These are phyloP conservation scores for Camponotus vicinus DNA, from an alignment of 1,140 invertebrate genomes.

Conservation along the genomic window DNA sequence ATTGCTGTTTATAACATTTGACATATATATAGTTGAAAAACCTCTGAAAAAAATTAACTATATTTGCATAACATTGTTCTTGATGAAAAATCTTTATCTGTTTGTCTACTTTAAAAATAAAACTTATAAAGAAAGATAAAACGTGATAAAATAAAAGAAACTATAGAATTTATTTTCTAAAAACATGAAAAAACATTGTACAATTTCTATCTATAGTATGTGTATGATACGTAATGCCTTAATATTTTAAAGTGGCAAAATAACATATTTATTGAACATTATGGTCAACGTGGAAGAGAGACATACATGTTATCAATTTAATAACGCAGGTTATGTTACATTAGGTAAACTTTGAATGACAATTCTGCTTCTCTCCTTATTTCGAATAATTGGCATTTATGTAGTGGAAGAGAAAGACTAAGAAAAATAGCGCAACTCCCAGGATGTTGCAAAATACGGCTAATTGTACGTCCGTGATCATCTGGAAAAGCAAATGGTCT, in stretches of 20 bases:
- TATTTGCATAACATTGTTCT: not conserved
- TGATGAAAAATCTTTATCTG: not conserved
- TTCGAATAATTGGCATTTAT: conserved; percentile 95
- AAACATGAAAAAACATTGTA: not conserved
- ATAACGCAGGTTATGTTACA: conserved; percentile 42
- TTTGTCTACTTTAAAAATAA: not conserved
- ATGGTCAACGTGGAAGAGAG: not conserved
- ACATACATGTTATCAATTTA: not conserved
- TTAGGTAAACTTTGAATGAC: not conserved
- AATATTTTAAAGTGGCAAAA: not conserved
- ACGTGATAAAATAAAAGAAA: not conserved
- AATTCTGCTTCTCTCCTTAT: conserved; percentile 77
- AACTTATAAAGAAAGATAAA: not conserved
- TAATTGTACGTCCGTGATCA: conserved; percentile 99
- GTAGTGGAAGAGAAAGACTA: conserved; percentile 98
- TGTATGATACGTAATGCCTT: not conserved
- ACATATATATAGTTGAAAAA: not conserved
- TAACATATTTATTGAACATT: not conserved
- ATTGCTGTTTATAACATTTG: not conserved
- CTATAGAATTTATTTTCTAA: conserved; percentile 8
- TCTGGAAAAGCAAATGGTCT: conserved; percentile 85
- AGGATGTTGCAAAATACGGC: conserved; percentile 98
- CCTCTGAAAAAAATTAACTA: not conserved
- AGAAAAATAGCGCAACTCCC: conserved; percentile 96
- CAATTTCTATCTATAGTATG: not conserved